A percentile compares a stretch with the other conserved stretches of the same genome.
Evolutionary conservation across 1,140 invertebrate genomes (phyloP).

Genomic region (Tetragonula clypearis): DNA sequence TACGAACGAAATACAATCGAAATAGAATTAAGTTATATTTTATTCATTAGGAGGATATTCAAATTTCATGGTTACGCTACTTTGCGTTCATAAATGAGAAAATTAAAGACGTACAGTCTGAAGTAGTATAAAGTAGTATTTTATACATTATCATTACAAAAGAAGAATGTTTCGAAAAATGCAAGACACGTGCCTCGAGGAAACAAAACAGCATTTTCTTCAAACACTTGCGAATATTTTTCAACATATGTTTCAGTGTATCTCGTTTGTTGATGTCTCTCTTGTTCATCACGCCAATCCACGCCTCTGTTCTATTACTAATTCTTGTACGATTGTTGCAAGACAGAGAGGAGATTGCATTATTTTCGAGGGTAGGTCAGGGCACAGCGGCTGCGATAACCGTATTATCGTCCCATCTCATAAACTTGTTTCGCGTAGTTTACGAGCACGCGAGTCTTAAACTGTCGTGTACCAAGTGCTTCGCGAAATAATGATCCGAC

Average conservation of each 20-base stretch:
- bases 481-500: conserved; percentile 32
- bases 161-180: no score
- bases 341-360: conserved; percentile 23
- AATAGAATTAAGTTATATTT: no score
- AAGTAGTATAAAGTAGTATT: no score
- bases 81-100: no score
- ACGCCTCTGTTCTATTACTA: background rate
- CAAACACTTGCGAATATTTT: background rate
- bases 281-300: background rate
- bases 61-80: no score
- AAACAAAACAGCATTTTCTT: background rate
- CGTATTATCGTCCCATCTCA: conserved; percentile 48
- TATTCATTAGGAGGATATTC: no score
- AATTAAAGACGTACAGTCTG: no score
- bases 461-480: conserved; percentile 17
- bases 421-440: conserved; percentile 51
- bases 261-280: background rate
- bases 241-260: background rate
- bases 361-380: conserved; percentile 55
- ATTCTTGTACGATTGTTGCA: conserved; percentile 6
- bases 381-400: conserved; percentile 39
- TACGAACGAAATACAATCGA: no score
- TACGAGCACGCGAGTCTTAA: conserved; percentile 48
- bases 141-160: no score
- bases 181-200: no score